Base-by-base conservation (phyloP, 2,797 vertebrate species). In the Mormyrops boulengeri region DNA sequence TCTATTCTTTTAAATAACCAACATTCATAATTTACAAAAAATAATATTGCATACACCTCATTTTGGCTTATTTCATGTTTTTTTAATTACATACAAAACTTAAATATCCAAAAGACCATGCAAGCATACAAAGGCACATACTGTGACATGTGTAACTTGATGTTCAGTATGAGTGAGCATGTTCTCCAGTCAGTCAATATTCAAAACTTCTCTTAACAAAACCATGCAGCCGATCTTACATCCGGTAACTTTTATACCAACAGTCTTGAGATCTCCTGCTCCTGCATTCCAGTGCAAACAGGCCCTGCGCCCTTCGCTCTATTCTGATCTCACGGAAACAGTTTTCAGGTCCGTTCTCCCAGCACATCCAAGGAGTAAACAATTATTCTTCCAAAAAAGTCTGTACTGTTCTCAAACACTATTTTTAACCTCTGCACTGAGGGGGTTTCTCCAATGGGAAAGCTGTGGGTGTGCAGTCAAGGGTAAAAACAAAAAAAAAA, bases 361-460 rank as follows among this genome's bases (percentile, higher is more conserved):
- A 97, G 95, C 94, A 99, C 92, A 0, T 97, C 94, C 47, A 99
- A 94, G 92, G 96, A 97, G 90, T 99, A 99, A 94, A 99, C 92
- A 92, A 99, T 95, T 22, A 99, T 94, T 88, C 98, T 96, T 62
- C 98, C 98, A 62, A 99, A 99, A 95, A 99, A 98, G 95, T 99
- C 98, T 0, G 96, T 95, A 93, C 96, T 95, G 92, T 97, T 96
- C 92, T 97, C 96, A 93, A 99, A 98, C 1, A 96, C 96, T 96
- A 99, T 96, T 94, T 96, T 98, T 93, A 99, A 93, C 93, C 93
- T 97, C 47, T 97, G 95, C 91, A 97, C 94, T 34, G 92, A 91
- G 55, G 94, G 93, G 0, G 94, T 93, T 92, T 96, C 95, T 88
- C 96, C 93, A 93, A 98, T 95, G 93, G 95, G 95, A 96, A 99